Evolutionary conservation across 2,797 vertebrate species (phyloP).

Genomic region (Tenualosa ilisha): DNA sequence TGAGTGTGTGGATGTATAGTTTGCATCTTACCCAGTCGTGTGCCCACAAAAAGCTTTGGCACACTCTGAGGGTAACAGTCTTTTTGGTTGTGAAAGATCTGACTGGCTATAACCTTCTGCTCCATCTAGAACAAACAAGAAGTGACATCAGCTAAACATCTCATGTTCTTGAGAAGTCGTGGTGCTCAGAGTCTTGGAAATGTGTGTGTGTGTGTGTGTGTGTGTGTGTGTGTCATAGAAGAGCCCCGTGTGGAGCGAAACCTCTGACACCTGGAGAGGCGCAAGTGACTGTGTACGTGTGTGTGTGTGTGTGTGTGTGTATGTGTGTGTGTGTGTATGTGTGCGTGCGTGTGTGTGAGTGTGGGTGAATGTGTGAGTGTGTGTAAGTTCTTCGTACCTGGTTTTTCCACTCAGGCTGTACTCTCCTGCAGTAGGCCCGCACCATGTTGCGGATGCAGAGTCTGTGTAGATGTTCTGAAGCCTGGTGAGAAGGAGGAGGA

Average conservation of each 20-base stretch:
- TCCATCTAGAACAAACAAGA: slow-evolving; percentile 76
- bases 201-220: slow-evolving; percentile 9
- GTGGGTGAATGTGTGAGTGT: background rate
- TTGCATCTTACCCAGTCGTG: slow-evolving; percentile 82
- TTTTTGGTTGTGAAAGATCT: slow-evolving; percentile 94
- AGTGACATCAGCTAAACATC: background rate
- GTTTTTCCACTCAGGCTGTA: slow-evolving; percentile 95
- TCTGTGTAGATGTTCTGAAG: slow-evolving; percentile 83
- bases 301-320: background rate
- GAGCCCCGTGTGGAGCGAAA: too few species aligned
- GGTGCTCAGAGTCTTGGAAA: background rate
- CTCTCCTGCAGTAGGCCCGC: slow-evolving; percentile 87
- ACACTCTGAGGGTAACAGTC: slow-evolving; percentile 93
- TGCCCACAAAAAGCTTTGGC: slow-evolving; percentile 90
- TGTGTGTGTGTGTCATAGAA: too few species aligned
- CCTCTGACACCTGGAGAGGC: too few species aligned
- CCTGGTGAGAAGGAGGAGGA: slow-evolving; percentile 66
- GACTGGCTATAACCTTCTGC: slow-evolving; percentile 93
- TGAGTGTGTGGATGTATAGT: background rate
- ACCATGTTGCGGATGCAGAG: slow-evolving; percentile 92
- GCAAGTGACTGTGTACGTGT: background rate
- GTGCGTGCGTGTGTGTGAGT: background rate
- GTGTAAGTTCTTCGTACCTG: slow-evolving; percentile 75
- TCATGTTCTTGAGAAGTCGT: background rate
- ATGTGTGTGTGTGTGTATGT: background rate